Base-by-base conservation (phyloP, 2,888 invertebrate species). In the Micoletzkya japonica region DNA sequence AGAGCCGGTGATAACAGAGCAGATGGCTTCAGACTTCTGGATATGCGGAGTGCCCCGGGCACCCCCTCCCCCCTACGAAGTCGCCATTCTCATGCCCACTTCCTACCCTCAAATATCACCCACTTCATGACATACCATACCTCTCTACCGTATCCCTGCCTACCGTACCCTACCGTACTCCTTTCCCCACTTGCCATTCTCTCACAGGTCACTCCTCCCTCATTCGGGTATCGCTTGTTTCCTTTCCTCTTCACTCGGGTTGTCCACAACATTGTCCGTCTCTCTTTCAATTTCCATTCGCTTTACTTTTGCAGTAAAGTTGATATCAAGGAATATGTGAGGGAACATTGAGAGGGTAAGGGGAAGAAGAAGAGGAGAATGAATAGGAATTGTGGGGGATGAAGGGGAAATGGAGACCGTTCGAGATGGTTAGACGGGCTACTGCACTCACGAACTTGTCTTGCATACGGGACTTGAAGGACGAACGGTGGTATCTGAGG, bases 41-140 rank as follows among this genome's bases (percentile, higher is more conserved):
- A 68, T 68, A 0, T 68, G 68, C 26, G 68, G 68, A 1, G 49
- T 68, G 20, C 68, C 68, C 4, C 39, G 58, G 24, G 26, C 28
- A 17, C 68, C 68, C n/a, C 68, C 68, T 4, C 68, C 68, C 2
- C 68, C 68, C 4, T 68, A 68, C 20, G 68, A 68, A 57, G 49
- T 58, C 36, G 59, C 63, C 32, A 63, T 63, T 20, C 63, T 63
- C n/a, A 63, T 63, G 63, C 63, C 63, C 17, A 10, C 49, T 20
- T 34, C 50, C n/a, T n/a, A n/a, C n/a, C n/a, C n/a, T n/a, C n/a
- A n/a, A n/a, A n/a, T n/a, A n/a, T n/a, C n/a, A n/a, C n/a, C n/a
- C n/a, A n/a, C n/a, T n/a, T n/a, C n/a, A n/a, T n/a, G n/a, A n/a
- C n/a, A n/a, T n/a, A n/a, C n/a, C n/a, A n/a, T n/a, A n/a, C n/a